Conservation (phyloP, 2,888 invertebrate species). For the Salticus scenicus region DNA sequence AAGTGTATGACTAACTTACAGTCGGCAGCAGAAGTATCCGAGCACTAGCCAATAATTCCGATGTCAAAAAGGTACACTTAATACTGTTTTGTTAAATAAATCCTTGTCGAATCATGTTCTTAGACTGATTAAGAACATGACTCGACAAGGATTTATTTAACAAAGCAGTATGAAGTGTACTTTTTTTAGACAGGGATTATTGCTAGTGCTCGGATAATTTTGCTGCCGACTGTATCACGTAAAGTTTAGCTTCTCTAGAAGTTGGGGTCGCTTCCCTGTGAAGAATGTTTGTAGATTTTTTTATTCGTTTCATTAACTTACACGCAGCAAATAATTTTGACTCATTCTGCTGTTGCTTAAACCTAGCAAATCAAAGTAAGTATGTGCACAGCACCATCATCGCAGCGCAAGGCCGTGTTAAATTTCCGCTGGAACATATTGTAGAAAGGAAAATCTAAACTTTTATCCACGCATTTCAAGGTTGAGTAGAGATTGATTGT, state of each 20-base stretch:
- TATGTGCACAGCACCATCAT: constrained; percentile 38
- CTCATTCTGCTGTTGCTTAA: constrained; percentile 46
- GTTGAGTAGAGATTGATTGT: constrained; percentile 49
- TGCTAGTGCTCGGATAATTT: too few relatives aligned
- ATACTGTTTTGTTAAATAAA: too few relatives aligned
- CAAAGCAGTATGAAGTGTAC: too few relatives aligned
- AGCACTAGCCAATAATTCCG: too few relatives aligned
- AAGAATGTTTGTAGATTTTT: not conserved
- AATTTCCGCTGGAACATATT: constrained; percentile 38
- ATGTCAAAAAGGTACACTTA: too few relatives aligned
- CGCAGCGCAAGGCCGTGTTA: constrained; percentile 9
- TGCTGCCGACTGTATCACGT: too few relatives aligned
- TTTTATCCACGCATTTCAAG: constrained; percentile 43
- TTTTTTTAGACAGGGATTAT: too few relatives aligned
- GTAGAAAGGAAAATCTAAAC: constrained; percentile 35
- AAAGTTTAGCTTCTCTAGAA: not conserved
- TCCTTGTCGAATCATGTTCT: too few relatives aligned
- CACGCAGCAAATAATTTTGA: constrained; percentile 21
- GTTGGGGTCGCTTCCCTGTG: not conserved
- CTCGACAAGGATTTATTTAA: too few relatives aligned
- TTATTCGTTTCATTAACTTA: not conserved
- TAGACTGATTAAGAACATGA: too few relatives aligned
- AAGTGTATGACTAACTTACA: too few relatives aligned
- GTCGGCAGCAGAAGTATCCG: too few relatives aligned
- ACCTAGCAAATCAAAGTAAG: constrained; percentile 54